phyloP scores from a whole-genome alignment of 2,888 invertebrate genomes.

The Hedya salicella region DNA sequence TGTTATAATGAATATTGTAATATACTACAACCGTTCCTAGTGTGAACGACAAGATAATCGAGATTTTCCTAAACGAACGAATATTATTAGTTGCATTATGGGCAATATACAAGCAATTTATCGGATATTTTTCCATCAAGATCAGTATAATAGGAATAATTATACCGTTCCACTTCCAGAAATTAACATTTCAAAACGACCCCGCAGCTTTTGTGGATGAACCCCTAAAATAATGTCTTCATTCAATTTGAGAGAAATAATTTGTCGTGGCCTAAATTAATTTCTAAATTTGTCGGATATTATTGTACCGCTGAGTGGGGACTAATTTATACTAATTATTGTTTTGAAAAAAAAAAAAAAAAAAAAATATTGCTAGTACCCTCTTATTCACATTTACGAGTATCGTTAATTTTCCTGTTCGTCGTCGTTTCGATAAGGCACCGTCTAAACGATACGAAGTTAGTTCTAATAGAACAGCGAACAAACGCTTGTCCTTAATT shows the following conservation, averaged over 20 bases:
- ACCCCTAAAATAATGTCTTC: conserved; percentile 61
- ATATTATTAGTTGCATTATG: neutral
- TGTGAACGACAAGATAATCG: neutral
- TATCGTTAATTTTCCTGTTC: conserved; percentile 2
- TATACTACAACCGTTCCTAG: no score
- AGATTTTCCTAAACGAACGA: neutral
- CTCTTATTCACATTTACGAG: conserved; percentile 45
- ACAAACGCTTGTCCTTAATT: neutral
- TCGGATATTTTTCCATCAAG: conserved; percentile 25
- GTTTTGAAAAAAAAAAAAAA: conserved; percentile 46
- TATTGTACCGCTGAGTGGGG: conserved; percentile 55
- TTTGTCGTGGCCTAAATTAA: conserved; percentile 68
- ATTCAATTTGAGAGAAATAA: conserved; percentile 65
- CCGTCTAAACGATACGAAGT: neutral
- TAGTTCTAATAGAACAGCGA: neutral
- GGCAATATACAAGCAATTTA: conserved; percentile 26
- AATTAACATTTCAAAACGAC: conserved; percentile 64
- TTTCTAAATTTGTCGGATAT: conserved; percentile 63
- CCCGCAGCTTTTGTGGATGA: conserved; percentile 58
- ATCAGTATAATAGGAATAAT: conserved; percentile 41
- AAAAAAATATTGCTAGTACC: conserved; percentile 47
- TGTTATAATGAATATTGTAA: neutral
- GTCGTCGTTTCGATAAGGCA: conserved; percentile 5
- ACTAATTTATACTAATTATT: conserved; percentile 59
- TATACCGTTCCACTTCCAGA: conserved; percentile 51